Evolutionary conservation across 2,113 vertebrate species (phyloP).

Genomic region (Passerina amoena): DNA sequence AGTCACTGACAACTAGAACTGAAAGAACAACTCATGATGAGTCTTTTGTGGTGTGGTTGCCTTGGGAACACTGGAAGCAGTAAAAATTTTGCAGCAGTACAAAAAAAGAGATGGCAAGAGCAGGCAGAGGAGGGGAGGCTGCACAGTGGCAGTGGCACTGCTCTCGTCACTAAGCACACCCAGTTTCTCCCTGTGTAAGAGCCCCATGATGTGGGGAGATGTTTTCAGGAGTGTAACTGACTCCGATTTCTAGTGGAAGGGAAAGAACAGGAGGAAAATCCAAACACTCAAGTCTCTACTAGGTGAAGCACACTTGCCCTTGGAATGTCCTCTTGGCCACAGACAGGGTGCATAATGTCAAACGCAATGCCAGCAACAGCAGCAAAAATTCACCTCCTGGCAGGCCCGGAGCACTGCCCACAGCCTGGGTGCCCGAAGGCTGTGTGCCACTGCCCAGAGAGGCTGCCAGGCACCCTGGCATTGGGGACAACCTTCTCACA

Average conservation of each 20-base stretch:
- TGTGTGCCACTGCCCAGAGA: rapidly evolving
- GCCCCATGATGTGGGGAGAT: rapidly evolving
- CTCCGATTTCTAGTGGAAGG: not conserved
- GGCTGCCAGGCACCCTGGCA: not conserved
- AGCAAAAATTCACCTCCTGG: rapidly evolving
- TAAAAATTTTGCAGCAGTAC: not conserved
- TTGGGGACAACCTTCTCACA: rapidly evolving
- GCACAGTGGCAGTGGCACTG: rapidly evolving
- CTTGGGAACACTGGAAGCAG: not conserved
- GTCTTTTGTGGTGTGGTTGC: not conserved
- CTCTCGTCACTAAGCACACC: rapidly evolving
- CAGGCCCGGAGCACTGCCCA: not conserved
- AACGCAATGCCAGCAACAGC: rapidly evolving
- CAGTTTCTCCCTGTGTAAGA: not conserved
- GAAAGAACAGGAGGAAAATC: not conserved
- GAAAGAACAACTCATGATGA: not conserved
- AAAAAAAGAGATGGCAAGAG: not conserved
- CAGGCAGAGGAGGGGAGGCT: too few relatives aligned
- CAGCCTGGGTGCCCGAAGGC: not conserved
- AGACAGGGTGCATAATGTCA: rapidly evolving
- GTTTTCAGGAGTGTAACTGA: not conserved
- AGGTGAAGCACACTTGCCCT: not conserved
- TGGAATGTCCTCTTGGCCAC: not conserved
- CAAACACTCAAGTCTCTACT: not conserved
- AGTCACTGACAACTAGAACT: not conserved